Evolutionary conservation across 2,888 invertebrate species (phyloP).

Genomic region (Euspilapteryx auroguttella): DNA sequence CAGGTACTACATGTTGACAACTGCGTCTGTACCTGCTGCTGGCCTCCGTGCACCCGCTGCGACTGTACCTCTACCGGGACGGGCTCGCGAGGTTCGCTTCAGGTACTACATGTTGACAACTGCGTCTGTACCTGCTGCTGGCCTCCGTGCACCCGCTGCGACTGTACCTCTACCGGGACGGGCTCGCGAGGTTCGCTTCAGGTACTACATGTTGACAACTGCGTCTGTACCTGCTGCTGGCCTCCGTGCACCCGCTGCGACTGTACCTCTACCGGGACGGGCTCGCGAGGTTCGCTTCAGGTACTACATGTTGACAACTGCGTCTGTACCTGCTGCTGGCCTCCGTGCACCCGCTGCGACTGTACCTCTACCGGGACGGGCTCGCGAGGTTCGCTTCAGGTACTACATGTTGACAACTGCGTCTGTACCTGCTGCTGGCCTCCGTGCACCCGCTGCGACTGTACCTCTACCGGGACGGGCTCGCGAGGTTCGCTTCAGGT

Average conservation of each 20-base stretch:
- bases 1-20: too few relatives aligned
- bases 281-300: not conserved
- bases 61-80: constrained; percentile 92
- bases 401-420: too few relatives aligned
- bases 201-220: too few relatives aligned
- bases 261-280: not conserved
- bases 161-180: constrained; percentile 93
- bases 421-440: not conserved
- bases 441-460: not conserved
- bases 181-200: constrained; percentile 93
- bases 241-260: not conserved
- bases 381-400: not conserved
- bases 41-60: constrained; percentile 90
- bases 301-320: too few relatives aligned
- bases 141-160: constrained; percentile 92
- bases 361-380: not conserved
- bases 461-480: not conserved
- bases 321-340: not conserved
- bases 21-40: constrained; percentile 88
- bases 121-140: constrained; percentile 88
- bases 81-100: constrained; percentile 94
- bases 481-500: not conserved
- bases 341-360: not conserved
- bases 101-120: too few relatives aligned
- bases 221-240: not conserved